These are phyloP conservation scores for Melanotaenia nigrans DNA, from an alignment of 2,797 vertebrate species.

Conservation along the genomic window DNA sequence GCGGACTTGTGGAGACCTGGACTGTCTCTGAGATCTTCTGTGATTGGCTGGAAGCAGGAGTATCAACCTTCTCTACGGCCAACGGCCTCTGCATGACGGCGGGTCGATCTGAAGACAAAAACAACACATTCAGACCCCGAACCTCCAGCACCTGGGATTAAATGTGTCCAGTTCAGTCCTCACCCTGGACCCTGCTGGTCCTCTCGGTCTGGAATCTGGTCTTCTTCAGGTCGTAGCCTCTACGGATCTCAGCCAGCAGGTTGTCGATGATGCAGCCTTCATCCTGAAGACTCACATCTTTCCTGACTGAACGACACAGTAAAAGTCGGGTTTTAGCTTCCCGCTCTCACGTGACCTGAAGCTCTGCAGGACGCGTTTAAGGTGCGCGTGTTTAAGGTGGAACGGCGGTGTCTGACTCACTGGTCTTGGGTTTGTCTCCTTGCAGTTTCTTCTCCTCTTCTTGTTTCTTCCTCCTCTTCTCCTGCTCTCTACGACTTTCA, in stretches of 20 bases:
- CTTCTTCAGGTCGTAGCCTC: conserved; percentile 87
- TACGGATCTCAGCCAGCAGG: conserved; percentile 88
- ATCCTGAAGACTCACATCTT: conserved; percentile 75
- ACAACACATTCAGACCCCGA: background rate
- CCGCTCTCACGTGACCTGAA: background rate
- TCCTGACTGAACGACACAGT: conserved; percentile 76
- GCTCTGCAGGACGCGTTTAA: background rate
- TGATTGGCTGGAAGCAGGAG: background rate
- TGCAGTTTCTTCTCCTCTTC: conserved; percentile 83
- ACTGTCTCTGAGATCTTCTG: conserved; percentile 3
- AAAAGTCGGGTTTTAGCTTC: background rate
- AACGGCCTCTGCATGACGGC: background rate
- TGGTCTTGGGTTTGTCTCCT: conserved; percentile 77
- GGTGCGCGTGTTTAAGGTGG: background rate
- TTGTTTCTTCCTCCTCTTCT: conserved; percentile 83
- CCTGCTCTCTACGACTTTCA: conserved; percentile 84
- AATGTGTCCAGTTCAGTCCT: conserved; percentile 43
- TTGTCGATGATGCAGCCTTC: conserved; percentile 89
- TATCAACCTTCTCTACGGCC: conserved; percentile 1
- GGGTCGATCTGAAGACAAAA: conserved; percentile 19
- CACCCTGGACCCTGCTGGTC: conserved; percentile 69
- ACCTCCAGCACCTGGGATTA: background rate
- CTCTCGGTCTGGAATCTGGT: conserved; percentile 74
- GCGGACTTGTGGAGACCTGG: conserved; percentile 1
- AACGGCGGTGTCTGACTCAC: conserved; percentile 73